Evolutionary conservation across 2,113 vertebrate genomes (phyloP).

Genomic region (Brevimyrus niger): DNA sequence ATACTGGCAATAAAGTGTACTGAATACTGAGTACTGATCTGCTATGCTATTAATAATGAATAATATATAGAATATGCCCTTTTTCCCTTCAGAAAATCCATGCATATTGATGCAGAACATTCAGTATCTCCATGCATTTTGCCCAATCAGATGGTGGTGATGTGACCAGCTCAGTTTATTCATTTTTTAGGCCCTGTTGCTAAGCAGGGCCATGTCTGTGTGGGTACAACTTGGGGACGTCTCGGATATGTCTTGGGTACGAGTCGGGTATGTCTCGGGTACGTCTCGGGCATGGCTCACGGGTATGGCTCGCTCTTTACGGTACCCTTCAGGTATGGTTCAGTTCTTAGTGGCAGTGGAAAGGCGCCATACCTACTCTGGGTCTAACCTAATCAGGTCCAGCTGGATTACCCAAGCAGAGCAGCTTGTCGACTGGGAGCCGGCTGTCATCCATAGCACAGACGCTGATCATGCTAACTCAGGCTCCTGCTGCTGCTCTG

Average conservation of each 20-base stretch:
- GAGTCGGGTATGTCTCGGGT: too few relatives aligned
- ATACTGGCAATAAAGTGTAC: too few relatives aligned
- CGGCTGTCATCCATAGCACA: neutral
- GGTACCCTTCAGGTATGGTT: neutral
- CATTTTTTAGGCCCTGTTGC: neutral
- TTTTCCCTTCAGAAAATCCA: neutral
- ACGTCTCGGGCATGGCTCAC: neutral
- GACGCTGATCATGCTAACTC: neutral
- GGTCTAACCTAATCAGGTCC: neutral
- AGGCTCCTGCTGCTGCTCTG: neutral
- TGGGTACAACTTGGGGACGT: neutral
- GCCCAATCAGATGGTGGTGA: neutral
- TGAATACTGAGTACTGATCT: too few relatives aligned
- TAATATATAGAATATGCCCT: neutral
- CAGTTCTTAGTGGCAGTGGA: neutral
- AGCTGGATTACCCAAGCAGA: neutral
- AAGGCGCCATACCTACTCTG: neutral
- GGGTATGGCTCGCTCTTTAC: neutral
- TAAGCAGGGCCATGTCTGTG: too few relatives aligned
- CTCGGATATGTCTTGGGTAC: too few relatives aligned
- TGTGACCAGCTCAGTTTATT: neutral
- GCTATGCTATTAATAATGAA: too few relatives aligned
- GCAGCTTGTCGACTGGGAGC: neutral
- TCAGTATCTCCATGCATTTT: neutral
- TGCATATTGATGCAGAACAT: neutral